Evolutionary conservation across 2,888 invertebrate genomes (phyloP).

Genomic region (Limnephilus rhombicus): DNA sequence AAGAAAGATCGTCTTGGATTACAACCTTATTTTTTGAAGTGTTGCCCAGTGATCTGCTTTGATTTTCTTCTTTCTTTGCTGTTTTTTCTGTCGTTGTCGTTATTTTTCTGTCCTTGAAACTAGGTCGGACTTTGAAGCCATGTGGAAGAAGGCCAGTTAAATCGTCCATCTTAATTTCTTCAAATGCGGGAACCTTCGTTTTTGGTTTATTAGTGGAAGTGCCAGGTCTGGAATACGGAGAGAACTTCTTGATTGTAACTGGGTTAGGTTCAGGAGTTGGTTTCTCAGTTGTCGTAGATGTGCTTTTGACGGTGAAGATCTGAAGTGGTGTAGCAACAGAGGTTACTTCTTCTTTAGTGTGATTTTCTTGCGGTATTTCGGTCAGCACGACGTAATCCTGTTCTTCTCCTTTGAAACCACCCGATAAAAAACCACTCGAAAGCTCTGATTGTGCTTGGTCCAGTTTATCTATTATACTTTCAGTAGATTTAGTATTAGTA

Average conservation of each 20-base stretch:
- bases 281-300: slow-evolving; percentile 75
- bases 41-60: slow-evolving; percentile 76
- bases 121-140: slow-evolving; percentile 79
- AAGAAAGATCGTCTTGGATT: slow-evolving; percentile 76
- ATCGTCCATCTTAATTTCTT: slow-evolving; percentile 79
- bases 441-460: slow-evolving; percentile 91
- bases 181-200: slow-evolving; percentile 71
- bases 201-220: slow-evolving; percentile 71
- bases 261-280: slow-evolving; percentile 79
- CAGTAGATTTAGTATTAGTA: slow-evolving; percentile 79
- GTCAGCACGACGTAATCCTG: slow-evolving; percentile 83
- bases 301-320: slow-evolving; percentile 77
- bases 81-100: slow-evolving; percentile 73
- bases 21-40: slow-evolving; percentile 80
- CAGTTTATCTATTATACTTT: slow-evolving; percentile 91
- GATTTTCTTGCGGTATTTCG: slow-evolving; percentile 72
- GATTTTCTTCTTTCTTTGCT: slow-evolving; percentile 72
- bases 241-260: slow-evolving; percentile 82
- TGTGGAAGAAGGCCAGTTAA: slow-evolving; percentile 80
- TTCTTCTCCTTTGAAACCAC: slow-evolving; percentile 83
- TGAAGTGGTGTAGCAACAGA: slow-evolving; percentile 67
- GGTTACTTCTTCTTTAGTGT: slow-evolving; percentile 68
- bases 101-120: slow-evolving; percentile 77
- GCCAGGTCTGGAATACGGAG: slow-evolving; percentile 73
- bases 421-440: slow-evolving; percentile 86